Conservation (phyloP, 2,797 vertebrate species). For the Danio tinwini region DNA sequence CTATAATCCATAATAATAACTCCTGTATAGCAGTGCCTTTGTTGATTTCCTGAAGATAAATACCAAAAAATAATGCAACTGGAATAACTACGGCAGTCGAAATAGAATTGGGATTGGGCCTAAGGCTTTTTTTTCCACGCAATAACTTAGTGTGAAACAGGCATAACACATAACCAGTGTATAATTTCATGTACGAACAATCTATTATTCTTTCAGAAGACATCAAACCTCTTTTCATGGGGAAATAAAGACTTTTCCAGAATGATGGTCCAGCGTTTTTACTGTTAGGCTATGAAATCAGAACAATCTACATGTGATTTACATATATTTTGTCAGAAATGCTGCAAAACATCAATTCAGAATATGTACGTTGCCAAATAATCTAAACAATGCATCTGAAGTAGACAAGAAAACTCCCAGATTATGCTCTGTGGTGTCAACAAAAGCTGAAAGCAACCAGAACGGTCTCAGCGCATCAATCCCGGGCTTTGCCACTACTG, state of each 20-base stretch:
- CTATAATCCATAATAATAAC: too few relatives aligned
- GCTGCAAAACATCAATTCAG: background rate
- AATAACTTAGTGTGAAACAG: background rate
- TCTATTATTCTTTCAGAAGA: background rate
- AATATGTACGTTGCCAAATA: background rate
- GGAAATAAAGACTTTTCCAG: background rate
- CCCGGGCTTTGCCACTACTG: constrained; percentile 65
- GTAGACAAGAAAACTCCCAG: background rate
- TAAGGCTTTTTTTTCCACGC: too few relatives aligned
- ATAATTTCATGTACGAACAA: constrained; percentile 6
- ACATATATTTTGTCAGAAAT: background rate
- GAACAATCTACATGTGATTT: background rate
- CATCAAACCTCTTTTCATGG: background rate
- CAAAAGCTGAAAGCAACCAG: background rate
- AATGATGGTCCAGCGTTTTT: background rate
- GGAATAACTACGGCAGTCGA: too few relatives aligned
- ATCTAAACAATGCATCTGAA: background rate
- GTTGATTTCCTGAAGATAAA: too few relatives aligned
- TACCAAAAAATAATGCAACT: too few relatives aligned
- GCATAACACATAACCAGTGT: background rate
- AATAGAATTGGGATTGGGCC: too few relatives aligned
- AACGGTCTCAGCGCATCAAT: constrained; percentile 35
- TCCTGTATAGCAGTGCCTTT: too few relatives aligned
- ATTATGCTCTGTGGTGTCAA: background rate
- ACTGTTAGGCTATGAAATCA: background rate